Base-by-base conservation (phyloP, 2,113 vertebrate genomes). In the Crotalus viridis region DNA sequence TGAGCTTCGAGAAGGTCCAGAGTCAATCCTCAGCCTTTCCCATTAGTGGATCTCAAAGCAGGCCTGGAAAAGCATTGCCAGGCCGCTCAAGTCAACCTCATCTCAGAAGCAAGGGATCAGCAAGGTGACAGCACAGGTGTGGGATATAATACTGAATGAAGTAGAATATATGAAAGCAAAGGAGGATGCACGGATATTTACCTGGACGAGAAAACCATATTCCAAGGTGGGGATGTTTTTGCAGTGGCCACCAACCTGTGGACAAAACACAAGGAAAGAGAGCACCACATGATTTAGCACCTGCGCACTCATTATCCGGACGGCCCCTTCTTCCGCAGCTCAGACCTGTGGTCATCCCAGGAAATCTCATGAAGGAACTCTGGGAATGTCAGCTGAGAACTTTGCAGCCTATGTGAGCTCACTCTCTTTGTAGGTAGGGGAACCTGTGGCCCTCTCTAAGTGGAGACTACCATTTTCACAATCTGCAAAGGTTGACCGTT, bases 221-320 rank as follows among this genome's bases (percentile, higher is more conserved):
- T 99, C 99, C 98, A 99, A 97, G 19, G 99, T 99, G 87, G 99
- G 99, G 95, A 99, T 98, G 94, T 99, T 99, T 98, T 99, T 99
- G 98, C 99, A 99, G 97, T 99, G 99, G 93, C 99, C 99, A 19
- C 99, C 99, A 54, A 99, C 99, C 99, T 99, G 98, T 85, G 95
- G 96, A 97, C 91, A 96, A 95, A 97, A 97, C 94, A 95, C 91
- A 0, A 94, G 91, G 95, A 0, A 0, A 89, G 52, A 85, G 57
- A 46, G 87, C 87, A 46, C 93, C 94, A 92, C 33, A 39, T 97
- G 92, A 97, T 33, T 94, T 54, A 69, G 91, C 86, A 94, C 57
- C 93, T 89, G 13, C 55, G n/a, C 33, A 7, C 13, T 48, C 64
- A 57, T 48, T 19, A 13, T 43, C 22, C n/a, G 26, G n/a, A 46